These are phyloP conservation scores for Stegastes partitus DNA, from an alignment of 2,113 vertebrate genomes.

Conservation along the genomic window DNA sequence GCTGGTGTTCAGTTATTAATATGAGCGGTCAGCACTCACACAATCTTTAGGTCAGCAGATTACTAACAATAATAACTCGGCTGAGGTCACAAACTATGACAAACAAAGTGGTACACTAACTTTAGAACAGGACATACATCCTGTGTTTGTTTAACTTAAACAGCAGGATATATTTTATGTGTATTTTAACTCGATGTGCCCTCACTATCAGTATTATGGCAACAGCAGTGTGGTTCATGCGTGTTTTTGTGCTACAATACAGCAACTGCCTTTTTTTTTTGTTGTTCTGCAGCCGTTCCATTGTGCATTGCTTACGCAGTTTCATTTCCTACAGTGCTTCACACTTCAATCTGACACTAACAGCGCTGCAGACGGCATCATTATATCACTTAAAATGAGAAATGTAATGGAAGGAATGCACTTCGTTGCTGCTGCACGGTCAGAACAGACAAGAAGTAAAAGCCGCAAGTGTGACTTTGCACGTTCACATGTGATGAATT, in stretches of 20 bases:
- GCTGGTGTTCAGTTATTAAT: conserved; percentile 26
- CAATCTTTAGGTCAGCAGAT: conserved; percentile 39
- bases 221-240: not conserved
- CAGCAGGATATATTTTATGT: not conserved
- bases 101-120: conserved; percentile 21
- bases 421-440: not conserved
- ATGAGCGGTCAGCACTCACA: conserved; percentile 40
- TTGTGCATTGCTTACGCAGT: conserved; percentile 34
- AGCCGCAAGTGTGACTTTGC: not conserved
- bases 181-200: not conserved
- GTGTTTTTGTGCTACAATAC: conserved; percentile 22
- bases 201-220: conserved; percentile 2
- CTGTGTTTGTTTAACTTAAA: conserved; percentile 17
- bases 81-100: conserved; percentile 18
- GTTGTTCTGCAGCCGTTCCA: not conserved
- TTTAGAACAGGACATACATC: not conserved
- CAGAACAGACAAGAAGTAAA: not conserved
- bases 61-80: conserved; percentile 24
- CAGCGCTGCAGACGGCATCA: not conserved
- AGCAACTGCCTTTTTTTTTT: conserved; percentile 30
- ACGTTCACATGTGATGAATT: not conserved
- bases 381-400: not conserved
- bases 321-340: conserved; percentile 62
- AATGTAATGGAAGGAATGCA: not conserved
- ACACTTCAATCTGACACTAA: conserved; percentile 15